phyloP scores from a whole-genome alignment of 2,888 invertebrate species.

The Melanotus villosus region DNA sequence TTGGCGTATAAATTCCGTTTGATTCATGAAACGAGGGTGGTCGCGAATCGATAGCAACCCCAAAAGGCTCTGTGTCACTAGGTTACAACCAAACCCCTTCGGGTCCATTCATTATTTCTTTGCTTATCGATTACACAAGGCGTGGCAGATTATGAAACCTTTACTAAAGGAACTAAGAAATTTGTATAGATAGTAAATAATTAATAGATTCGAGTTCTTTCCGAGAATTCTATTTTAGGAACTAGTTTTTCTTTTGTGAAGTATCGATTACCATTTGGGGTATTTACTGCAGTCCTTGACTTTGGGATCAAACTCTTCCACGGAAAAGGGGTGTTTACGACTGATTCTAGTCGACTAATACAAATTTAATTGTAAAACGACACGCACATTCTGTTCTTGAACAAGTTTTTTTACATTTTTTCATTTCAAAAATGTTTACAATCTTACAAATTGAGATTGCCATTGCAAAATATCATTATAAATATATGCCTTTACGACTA shows the following conservation, averaged over 20 bases:
- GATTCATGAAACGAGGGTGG: constrained; percentile 43
- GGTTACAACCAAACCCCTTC: constrained; percentile 43
- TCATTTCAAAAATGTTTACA: too few relatives aligned
- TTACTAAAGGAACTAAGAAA: too few relatives aligned
- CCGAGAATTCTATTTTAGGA: not conserved
- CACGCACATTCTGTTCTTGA: not conserved
- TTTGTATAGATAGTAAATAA: too few relatives aligned
- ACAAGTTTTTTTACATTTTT: too few relatives aligned
- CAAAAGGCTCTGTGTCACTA: constrained; percentile 42
- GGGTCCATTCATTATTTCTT: constrained; percentile 44
- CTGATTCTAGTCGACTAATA: constrained; percentile 1
- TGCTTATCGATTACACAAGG: constrained; percentile 22
- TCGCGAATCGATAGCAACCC: constrained; percentile 41
- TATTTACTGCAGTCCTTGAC: constrained; percentile 7
- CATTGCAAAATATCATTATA: too few relatives aligned
- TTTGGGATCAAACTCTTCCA: constrained; percentile 13
- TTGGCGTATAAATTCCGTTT: constrained; percentile 20
- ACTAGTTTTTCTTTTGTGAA: not conserved
- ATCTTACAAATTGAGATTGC: too few relatives aligned
- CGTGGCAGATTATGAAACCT: not conserved
- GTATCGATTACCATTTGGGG: constrained; percentile 1
- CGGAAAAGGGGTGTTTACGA: not conserved
- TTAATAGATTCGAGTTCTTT: too few relatives aligned
- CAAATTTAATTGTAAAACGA: not conserved
- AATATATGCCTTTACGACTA: too few relatives aligned